phyloP scores from a whole-genome alignment of 2,888 invertebrate genomes.

The Oxytorus armatus region DNA sequence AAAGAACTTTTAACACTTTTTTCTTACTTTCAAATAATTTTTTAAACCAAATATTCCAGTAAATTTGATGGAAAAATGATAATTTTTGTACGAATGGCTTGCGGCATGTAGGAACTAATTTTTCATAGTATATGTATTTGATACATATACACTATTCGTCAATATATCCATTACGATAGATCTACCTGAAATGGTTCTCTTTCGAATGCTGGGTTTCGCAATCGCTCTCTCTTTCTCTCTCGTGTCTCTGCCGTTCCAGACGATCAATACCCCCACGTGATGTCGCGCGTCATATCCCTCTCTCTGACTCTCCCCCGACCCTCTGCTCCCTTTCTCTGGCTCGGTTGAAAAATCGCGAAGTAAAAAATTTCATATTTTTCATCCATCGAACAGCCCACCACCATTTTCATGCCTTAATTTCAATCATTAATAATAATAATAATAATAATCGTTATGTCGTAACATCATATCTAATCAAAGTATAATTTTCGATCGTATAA shows the following conservation, averaged over 20 bases:
- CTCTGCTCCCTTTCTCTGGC: constrained; percentile 37
- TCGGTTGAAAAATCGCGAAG: neutral
- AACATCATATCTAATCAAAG: too few relatives aligned
- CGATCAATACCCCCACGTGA: constrained; percentile 83
- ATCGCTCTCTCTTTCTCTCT: constrained; percentile 34
- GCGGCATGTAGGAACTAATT: constrained; percentile 30
- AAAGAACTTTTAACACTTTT: too few relatives aligned
- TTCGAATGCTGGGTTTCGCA: constrained; percentile 79
- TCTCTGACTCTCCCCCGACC: constrained; percentile 48
- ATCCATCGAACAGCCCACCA: neutral
- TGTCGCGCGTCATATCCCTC: constrained; percentile 81
- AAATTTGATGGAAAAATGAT: too few relatives aligned
- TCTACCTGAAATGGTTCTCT: constrained; percentile 79
- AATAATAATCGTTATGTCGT: neutral
- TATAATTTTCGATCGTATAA: too few relatives aligned
- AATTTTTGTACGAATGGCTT: constrained; percentile 6
- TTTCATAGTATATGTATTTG: constrained; percentile 5
- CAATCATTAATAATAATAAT: neutral
- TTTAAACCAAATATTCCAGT: too few relatives aligned
- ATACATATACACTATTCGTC: constrained; percentile 25
- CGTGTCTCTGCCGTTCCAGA: constrained; percentile 57
- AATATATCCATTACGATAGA: constrained; percentile 59
- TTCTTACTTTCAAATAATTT: too few relatives aligned
- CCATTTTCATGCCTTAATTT: neutral
- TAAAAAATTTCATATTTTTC: constrained; percentile 32